A percentile compares a stretch with the other conserved stretches of the same genome.
These are phyloP conservation scores for Drosophila meridionalis DNA, from an alignment of 2,888 invertebrate genomes.

Conservation along the genomic window DNA sequence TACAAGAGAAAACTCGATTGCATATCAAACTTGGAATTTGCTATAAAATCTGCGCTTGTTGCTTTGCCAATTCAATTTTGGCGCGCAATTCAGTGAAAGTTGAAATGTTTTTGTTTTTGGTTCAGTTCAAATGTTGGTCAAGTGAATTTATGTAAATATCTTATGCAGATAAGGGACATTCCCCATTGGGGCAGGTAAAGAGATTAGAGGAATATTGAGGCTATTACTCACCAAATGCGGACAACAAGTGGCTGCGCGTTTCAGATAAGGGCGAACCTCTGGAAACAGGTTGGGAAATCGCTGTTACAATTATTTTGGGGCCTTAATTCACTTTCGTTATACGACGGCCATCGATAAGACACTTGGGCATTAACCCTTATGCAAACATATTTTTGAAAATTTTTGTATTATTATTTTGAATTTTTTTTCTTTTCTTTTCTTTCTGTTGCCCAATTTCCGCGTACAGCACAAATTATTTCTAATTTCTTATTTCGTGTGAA, in stretches of 20 bases:
- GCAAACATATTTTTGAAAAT: constrained; percentile 14
- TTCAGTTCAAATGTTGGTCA: constrained; percentile 52
- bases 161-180: constrained; percentile 1
- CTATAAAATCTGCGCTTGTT: constrained; percentile 38
- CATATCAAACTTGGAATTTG: constrained; percentile 64
- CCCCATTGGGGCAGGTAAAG: constrained; percentile 8
- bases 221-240: constrained; percentile 46
- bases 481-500: constrained; percentile 32
- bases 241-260: constrained; percentile 36
- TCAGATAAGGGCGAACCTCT: constrained; percentile 37
- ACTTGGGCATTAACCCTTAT: constrained; percentile 35
- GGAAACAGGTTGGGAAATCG: constrained; percentile 45
- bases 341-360: constrained; percentile 43
- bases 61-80: constrained; percentile 52
- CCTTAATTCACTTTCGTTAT: constrained; percentile 55
- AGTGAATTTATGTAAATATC: neutral
- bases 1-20: constrained; percentile 46
- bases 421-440: neutral
- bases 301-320: constrained; percentile 46
- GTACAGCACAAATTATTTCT: constrained; percentile 32
- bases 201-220: constrained; percentile 8
- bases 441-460: constrained; percentile 27
- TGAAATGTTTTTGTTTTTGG: constrained; percentile 29
- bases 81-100: constrained; percentile 70
- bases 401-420: neutral